Conservation (phyloP, 2,888 invertebrate species). For the Incurvaria masculella region DNA sequence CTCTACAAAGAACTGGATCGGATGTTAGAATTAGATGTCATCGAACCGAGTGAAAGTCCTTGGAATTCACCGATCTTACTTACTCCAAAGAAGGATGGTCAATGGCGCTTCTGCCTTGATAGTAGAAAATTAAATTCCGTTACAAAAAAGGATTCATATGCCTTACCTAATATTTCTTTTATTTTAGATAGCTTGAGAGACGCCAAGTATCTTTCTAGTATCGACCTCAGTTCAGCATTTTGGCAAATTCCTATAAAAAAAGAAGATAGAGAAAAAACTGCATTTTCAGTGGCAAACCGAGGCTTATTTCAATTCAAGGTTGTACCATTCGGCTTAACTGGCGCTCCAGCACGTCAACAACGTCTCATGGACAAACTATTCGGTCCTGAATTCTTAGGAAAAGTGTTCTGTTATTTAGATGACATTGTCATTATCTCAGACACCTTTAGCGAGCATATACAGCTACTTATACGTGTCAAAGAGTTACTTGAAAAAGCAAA, state of each 20-base stretch:
- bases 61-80: conserved; percentile 1
- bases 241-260: conserved; percentile 8
- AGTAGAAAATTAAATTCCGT: conserved; percentile 16
- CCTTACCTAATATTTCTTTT: conserved; percentile 11
- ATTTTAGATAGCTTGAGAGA: conserved; percentile 1
- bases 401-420: conserved; percentile 17
- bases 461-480: conserved; percentile 12
- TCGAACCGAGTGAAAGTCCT: background rate
- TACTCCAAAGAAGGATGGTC: background rate
- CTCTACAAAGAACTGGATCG: background rate
- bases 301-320: background rate
- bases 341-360: conserved; percentile 5
- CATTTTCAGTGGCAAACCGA: conserved; percentile 8
- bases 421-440: conserved; percentile 12
- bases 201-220: background rate
- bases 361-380: conserved; percentile 9
- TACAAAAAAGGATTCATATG: conserved; percentile 14
- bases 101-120: conserved; percentile 17
- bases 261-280: conserved; percentile 6
- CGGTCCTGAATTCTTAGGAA: conserved; percentile 13
- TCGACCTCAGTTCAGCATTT: conserved; percentile 3
- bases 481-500: conserved; percentile 15
- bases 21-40: conserved; percentile 1
- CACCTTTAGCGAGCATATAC: conserved; percentile 7
- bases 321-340: conserved; percentile 8